These are phyloP conservation scores for Tiliacea citrago DNA, from an alignment of 2,888 invertebrate genomes.

Conservation along the genomic window DNA sequence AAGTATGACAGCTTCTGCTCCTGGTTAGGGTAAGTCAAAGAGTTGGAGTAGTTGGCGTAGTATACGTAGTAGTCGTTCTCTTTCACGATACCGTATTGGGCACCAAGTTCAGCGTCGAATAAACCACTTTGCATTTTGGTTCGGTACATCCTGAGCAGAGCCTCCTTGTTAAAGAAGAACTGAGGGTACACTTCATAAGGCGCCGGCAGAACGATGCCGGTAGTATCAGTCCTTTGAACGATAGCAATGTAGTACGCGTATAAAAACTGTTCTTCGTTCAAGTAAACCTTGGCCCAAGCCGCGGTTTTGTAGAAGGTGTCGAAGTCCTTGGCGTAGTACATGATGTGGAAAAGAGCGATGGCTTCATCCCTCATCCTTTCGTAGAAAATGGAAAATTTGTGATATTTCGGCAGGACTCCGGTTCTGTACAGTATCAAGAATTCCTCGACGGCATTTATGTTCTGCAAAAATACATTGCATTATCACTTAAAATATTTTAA, in stretches of 20 bases:
- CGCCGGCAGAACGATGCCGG: constrained; percentile 91
- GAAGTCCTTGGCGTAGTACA: constrained; percentile 91
- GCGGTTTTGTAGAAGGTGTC: constrained; percentile 91
- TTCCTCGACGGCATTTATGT: constrained; percentile 83
- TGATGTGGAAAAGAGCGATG: constrained; percentile 88
- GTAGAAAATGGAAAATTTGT: constrained; percentile 88
- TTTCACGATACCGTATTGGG: constrained; percentile 80
- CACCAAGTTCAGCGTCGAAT: constrained; percentile 75
- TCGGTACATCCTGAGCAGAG: constrained; percentile 84
- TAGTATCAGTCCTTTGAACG: constrained; percentile 90
- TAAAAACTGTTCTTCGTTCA: constrained; percentile 92
- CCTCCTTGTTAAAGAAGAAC: constrained; percentile 91
- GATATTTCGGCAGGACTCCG: constrained; percentile 86
- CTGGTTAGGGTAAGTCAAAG: constrained; percentile 86
- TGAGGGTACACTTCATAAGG: constrained; percentile 93
- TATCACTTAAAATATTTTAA: not conserved
- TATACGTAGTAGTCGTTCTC: constrained; percentile 85
- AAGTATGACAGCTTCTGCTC: constrained; percentile 92
- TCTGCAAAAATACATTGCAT: constrained; percentile 71
- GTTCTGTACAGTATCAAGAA: constrained; percentile 82
- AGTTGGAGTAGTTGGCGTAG: constrained; percentile 91
- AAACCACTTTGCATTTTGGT: constrained; percentile 83
- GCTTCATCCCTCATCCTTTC: constrained; percentile 86
- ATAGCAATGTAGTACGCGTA: constrained; percentile 91
- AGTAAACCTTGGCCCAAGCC: constrained; percentile 89